Percentiles rank a stretch among this genome's conserved stretches.
Conservation (phyloP, 2,888 invertebrate genomes). For the Callyntrura sp. region DNA sequence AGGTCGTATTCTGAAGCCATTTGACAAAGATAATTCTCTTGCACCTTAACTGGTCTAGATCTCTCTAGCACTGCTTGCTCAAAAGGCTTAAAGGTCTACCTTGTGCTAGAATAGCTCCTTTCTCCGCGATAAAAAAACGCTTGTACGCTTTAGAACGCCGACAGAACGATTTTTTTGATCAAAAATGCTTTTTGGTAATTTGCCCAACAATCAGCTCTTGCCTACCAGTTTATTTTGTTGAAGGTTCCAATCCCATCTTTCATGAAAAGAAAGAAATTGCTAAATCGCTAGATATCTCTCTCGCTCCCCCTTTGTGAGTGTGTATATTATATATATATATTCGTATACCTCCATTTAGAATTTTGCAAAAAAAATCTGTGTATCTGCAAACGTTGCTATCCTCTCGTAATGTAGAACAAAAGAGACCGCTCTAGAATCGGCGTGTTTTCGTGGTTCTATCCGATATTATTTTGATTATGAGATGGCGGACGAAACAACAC, state of each 20-base stretch:
- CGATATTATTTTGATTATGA: conserved; percentile 27
- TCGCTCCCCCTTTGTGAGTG: neutral
- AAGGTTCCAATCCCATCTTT: conserved; percentile 42
- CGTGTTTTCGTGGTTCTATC: neutral
- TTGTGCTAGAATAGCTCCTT: neutral
- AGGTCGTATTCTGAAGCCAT: neutral
- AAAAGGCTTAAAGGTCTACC: neutral
- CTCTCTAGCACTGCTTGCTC: neutral
- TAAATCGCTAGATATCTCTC: conserved; percentile 54
- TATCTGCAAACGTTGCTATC: conserved; percentile 36
- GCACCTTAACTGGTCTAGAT: conserved; percentile 32
- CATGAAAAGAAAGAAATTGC: conserved; percentile 62
- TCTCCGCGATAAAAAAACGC: neutral
- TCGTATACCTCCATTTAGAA: neutral
- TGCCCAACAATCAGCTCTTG: conserved; percentile 60
- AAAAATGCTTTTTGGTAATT: conserved; percentile 61
- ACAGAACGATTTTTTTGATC: neutral
- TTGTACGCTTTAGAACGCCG: neutral
- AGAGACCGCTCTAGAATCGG: conserved; percentile 41
- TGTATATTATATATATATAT: neutral
- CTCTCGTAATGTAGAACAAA: conserved; percentile 49
- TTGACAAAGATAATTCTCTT: neutral
- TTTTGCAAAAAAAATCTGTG: neutral
- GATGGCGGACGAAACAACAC: conserved; percentile 2
- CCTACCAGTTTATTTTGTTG: conserved; percentile 48